Evolutionary conservation across 2,888 invertebrate species (phyloP).

Genomic region (Torymus auratus): DNA sequence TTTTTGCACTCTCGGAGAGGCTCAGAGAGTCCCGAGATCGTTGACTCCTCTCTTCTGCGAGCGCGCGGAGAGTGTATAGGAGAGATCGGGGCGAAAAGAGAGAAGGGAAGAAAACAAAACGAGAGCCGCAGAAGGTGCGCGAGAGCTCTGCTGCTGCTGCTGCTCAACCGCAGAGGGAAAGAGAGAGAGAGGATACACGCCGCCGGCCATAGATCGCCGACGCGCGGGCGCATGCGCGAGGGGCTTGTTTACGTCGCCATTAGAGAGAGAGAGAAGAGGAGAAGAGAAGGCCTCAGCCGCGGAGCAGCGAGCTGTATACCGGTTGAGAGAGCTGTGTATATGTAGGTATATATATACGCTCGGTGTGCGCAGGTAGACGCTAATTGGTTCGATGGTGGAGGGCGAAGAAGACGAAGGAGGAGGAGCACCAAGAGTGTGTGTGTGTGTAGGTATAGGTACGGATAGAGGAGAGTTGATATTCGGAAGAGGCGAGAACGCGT

Average conservation of each 20-base stretch:
- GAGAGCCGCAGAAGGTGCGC: background rate
- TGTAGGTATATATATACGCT: no score
- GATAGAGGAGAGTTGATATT: no score
- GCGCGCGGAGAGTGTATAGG: background rate
- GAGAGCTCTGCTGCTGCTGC: slow-evolving; percentile 19
- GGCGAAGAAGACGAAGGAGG: no score
- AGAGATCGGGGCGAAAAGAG: slow-evolving; percentile 28
- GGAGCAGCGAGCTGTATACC: background rate
- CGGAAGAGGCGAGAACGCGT: no score
- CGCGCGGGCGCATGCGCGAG: slow-evolving; percentile 68
- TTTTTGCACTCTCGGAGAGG: background rate
- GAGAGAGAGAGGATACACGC: slow-evolving; percentile 26
- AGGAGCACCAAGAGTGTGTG: no score
- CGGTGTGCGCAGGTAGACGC: no score
- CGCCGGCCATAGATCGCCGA: slow-evolving; percentile 13
- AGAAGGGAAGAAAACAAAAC: slow-evolving; percentile 23
- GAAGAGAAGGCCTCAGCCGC: background rate
- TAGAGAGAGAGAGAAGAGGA: slow-evolving; percentile 58
- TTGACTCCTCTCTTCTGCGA: slow-evolving; percentile 1
- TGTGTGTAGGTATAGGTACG: no score
- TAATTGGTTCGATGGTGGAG: no score
- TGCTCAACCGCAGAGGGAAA: slow-evolving; percentile 33
- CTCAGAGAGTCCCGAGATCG: background rate
- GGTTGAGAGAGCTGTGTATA: no score
- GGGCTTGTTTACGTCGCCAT: slow-evolving; percentile 73